A percentile compares a stretch with the other conserved stretches of the same genome.
phyloP scores from a whole-genome alignment of 2,113 vertebrate genomes.

The Rhadina sibilatrix region DNA sequence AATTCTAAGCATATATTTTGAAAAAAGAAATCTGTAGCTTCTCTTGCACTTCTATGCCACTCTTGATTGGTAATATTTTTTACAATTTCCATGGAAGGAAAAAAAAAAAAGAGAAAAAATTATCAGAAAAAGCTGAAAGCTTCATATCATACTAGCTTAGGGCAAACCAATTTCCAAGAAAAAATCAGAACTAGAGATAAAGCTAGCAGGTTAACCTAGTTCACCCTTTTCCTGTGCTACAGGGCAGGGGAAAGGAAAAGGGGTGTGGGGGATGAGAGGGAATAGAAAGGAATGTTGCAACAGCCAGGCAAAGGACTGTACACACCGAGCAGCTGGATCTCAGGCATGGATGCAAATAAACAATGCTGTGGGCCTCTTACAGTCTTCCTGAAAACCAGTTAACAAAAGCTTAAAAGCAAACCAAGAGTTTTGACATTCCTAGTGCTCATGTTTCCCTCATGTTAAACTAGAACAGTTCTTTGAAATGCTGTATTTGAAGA shows the following conservation, averaged over 20 bases:
- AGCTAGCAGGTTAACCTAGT: neutral
- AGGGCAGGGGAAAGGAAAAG: neutral
- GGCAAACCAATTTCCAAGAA: neutral
- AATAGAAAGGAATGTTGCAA: neutral
- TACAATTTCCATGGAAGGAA: neutral
- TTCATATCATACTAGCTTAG: neutral
- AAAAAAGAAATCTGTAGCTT: neutral
- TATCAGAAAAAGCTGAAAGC: neutral
- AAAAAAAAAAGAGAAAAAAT: neutral
- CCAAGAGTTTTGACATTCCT: neutral
- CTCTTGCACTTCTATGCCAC: neutral
- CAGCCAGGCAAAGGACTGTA: neutral
- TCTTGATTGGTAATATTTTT: neutral
- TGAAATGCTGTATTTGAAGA: neutral
- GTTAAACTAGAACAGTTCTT: neutral
- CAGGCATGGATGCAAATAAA: neutral
- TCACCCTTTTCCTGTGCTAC: neutral
- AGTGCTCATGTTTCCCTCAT: neutral
- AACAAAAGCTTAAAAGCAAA: neutral
- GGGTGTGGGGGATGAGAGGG: neutral
- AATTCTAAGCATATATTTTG: neutral
- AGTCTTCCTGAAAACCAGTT: neutral
- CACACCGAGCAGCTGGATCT: neutral
- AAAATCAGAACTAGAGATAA: neutral
- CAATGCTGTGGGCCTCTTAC: accelerated